These are phyloP conservation scores for Pseudoips prasinana DNA, from an alignment of 2,888 invertebrate genomes.

Conservation along the genomic window DNA sequence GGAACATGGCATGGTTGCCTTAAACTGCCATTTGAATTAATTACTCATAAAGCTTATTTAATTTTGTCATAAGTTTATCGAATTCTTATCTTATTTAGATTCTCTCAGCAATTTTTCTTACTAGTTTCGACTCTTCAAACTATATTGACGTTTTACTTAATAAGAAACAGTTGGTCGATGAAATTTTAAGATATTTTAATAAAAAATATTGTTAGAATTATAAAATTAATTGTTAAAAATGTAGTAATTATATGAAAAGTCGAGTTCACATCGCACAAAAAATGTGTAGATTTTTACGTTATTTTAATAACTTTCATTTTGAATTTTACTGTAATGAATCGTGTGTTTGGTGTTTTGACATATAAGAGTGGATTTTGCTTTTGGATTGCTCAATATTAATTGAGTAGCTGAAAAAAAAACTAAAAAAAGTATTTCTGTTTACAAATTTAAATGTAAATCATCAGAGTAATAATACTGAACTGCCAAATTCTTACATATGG, in stretches of 20 bases:
- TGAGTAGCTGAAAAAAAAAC: slow-evolving; percentile 22
- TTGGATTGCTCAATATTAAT: slow-evolving; percentile 31
- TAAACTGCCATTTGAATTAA: no score
- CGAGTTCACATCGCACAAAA: slow-evolving; percentile 76
- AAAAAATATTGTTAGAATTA: slow-evolving; percentile 42
- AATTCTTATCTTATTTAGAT: no score
- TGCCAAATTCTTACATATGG: slow-evolving; percentile 47
- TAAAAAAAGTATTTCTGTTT: background rate
- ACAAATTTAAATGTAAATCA: slow-evolving; percentile 4
- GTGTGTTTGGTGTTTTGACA: slow-evolving; percentile 1
- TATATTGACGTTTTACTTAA: slow-evolving; percentile 60
- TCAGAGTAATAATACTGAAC: slow-evolving; percentile 34
- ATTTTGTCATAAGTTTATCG: no score
- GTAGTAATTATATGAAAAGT: slow-evolving; percentile 56
- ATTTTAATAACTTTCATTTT: slow-evolving; percentile 12
- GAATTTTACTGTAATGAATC: slow-evolving; percentile 1
- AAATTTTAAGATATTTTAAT: slow-evolving; percentile 49
- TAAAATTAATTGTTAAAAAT: slow-evolving; percentile 63
- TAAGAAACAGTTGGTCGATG: slow-evolving; percentile 51
- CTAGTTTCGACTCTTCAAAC: slow-evolving; percentile 21
- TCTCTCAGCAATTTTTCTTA: no score
- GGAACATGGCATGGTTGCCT: no score
- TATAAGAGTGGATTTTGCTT: slow-evolving; percentile 9
- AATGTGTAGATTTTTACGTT: slow-evolving; percentile 47
- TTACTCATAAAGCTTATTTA: no score